Evolutionary conservation across 1,140 invertebrate genomes (phyloP).

Genomic region (Brachionus paranguensis): DNA sequence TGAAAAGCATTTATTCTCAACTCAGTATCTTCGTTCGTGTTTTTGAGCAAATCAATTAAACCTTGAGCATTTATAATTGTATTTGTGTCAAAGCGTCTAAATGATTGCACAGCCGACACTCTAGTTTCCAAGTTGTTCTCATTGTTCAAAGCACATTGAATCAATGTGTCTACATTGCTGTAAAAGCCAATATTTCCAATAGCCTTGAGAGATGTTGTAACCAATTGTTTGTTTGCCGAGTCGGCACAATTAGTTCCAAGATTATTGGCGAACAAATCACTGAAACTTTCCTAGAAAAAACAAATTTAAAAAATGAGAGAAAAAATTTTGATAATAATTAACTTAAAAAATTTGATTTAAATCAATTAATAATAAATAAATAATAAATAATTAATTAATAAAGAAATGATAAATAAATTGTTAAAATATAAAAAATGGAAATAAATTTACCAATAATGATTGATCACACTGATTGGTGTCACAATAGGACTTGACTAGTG

Average conservation of each 20-base stretch:
- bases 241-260: constrained; percentile 16
- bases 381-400: background rate
- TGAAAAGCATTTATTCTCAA: constrained; percentile 38
- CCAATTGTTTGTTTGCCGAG: background rate
- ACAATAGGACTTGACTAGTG: constrained; percentile 3
- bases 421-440: background rate
- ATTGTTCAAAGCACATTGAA: constrained; percentile 1
- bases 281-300: background rate
- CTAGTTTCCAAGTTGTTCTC: background rate
- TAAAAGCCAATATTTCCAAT: constrained; percentile 33
- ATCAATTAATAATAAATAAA: background rate
- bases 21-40: constrained; percentile 30
- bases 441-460: background rate
- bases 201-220: constrained; percentile 6
- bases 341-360: background rate
- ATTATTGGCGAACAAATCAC: background rate
- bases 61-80: constrained; percentile 6
- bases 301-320: background rate
- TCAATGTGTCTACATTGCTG: background rate
- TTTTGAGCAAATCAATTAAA: background rate
- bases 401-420: background rate
- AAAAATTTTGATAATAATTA: no score
- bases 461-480: background rate
- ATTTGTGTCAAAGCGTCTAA: background rate
- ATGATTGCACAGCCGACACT: constrained; percentile 18